phyloP scores from a whole-genome alignment of 1,140 invertebrate genomes.

The Sycobia sp. region DNA sequence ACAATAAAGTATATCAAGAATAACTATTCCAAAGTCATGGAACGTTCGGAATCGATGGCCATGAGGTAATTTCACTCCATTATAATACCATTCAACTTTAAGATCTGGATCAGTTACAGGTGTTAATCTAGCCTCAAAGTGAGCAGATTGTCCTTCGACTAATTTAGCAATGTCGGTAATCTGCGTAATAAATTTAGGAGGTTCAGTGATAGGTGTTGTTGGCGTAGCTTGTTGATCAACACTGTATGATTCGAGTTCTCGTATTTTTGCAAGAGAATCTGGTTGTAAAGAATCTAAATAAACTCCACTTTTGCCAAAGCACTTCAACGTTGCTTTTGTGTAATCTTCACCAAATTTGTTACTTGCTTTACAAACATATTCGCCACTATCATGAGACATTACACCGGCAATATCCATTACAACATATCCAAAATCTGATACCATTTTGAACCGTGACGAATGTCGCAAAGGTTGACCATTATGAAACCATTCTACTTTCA shows the following conservation, averaged over 20 bases:
- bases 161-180: conserved; percentile 80
- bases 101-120: conserved; percentile 92
- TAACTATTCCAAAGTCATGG: conserved; percentile 97
- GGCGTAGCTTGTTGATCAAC: conserved; percentile 68
- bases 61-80: conserved; percentile 88
- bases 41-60: conserved; percentile 94
- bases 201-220: conserved; percentile 73
- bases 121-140: conserved; percentile 89
- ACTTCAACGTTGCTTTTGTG: conserved; percentile 81
- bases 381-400: conserved; percentile 90
- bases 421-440: conserved; percentile 96
- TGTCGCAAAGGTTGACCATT: conserved; percentile 86
- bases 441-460: conserved; percentile 89
- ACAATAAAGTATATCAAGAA: conserved; percentile 94
- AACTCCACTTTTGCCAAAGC: conserved; percentile 85
- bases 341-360: conserved; percentile 91
- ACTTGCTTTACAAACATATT: conserved; percentile 87
- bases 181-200: conserved; percentile 90
- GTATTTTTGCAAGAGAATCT: conserved; percentile 87
- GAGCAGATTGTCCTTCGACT: conserved; percentile 91
- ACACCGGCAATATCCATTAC: conserved; percentile 94
- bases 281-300: conserved; percentile 94
- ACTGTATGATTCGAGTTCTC: conserved; percentile 81
- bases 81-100: conserved; percentile 93
- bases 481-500: conserved; percentile 96